These are phyloP conservation scores for Ceratina calcarata DNA, from an alignment of 1,140 invertebrate species.

Conservation along the genomic window DNA sequence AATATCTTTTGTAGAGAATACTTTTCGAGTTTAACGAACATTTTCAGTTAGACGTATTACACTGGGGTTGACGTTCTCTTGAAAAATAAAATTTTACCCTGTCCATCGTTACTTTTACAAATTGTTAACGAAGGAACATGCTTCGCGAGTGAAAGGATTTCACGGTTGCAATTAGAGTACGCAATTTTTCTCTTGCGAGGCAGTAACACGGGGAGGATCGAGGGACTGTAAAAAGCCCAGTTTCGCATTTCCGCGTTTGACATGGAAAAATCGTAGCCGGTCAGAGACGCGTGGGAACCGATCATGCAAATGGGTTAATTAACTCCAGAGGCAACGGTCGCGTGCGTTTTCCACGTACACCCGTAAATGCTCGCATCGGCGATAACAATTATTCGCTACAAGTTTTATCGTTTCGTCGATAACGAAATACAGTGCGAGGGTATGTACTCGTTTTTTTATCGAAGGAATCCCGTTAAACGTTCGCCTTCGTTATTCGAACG, in stretches of 20 bases:
- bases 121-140: too few relatives aligned
- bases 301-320: slow-evolving; percentile 46
- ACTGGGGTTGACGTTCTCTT: too few relatives aligned
- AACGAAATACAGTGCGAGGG: slow-evolving; percentile 6
- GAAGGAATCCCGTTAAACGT: slow-evolving; percentile 7
- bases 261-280: slow-evolving; percentile 15
- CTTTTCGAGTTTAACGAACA: too few relatives aligned
- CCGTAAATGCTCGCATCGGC: slow-evolving; percentile 12
- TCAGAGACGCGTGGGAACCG: background rate
- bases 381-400: slow-evolving; percentile 28
- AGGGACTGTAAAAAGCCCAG: too few relatives aligned
- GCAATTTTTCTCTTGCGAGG: too few relatives aligned
- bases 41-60: too few relatives aligned
- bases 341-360: slow-evolving; percentile 18
- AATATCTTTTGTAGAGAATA: too few relatives aligned
- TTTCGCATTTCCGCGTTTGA: background rate
- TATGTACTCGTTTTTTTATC: slow-evolving; percentile 1
- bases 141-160: too few relatives aligned
- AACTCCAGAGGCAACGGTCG: slow-evolving; percentile 14
- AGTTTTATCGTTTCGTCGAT: slow-evolving; percentile 34
- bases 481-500: background rate
- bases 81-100: too few relatives aligned
- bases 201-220: too few relatives aligned
- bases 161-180: too few relatives aligned
- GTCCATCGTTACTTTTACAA: too few relatives aligned